These are phyloP conservation scores for Vulpes lagopus DNA, from an alignment of 2,113 vertebrate species.

Conservation along the genomic window DNA sequence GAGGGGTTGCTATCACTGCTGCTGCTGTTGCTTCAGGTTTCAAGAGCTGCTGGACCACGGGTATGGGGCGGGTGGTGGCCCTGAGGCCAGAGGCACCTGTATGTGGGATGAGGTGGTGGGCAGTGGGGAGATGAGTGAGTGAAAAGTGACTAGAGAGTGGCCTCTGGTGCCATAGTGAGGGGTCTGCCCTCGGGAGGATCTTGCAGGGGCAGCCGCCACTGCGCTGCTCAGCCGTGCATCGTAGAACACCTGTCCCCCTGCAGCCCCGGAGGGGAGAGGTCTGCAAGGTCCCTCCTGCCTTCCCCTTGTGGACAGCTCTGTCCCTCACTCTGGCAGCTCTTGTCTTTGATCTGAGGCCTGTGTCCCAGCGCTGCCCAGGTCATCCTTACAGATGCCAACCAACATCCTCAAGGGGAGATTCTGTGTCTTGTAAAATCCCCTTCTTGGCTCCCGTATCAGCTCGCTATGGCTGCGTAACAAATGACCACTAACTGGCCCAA, in stretches of 20 bases:
- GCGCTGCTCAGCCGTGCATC: rapidly evolving
- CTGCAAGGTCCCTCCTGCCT: neutral
- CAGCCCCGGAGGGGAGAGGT: neutral
- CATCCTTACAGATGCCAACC: neutral
- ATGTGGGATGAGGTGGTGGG: rapidly evolving
- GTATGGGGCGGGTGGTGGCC: rapidly evolving
- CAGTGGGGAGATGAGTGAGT: neutral
- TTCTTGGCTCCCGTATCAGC: neutral
- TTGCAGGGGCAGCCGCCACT: rapidly evolving
- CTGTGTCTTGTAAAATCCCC: rapidly evolving
- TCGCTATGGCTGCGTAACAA: neutral
- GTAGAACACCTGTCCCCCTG: rapidly evolving
- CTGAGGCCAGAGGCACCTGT: neutral
- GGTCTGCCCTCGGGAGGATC: rapidly evolving
- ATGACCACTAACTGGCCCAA: rapidly evolving
- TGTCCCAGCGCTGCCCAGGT: neutral
- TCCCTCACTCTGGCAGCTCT: neutral
- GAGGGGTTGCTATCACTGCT: rapidly evolving
- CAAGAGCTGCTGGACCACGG: neutral
- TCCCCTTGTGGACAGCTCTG: rapidly evolving
- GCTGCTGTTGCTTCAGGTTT: rapidly evolving
- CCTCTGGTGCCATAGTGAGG: neutral
- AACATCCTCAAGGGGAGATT: rapidly evolving
- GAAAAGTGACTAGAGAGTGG: neutral
- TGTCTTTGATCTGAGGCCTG: neutral